Evolutionary conservation across 2,797 vertebrate species (phyloP).

Genomic region (Cichlasoma orientale): DNA sequence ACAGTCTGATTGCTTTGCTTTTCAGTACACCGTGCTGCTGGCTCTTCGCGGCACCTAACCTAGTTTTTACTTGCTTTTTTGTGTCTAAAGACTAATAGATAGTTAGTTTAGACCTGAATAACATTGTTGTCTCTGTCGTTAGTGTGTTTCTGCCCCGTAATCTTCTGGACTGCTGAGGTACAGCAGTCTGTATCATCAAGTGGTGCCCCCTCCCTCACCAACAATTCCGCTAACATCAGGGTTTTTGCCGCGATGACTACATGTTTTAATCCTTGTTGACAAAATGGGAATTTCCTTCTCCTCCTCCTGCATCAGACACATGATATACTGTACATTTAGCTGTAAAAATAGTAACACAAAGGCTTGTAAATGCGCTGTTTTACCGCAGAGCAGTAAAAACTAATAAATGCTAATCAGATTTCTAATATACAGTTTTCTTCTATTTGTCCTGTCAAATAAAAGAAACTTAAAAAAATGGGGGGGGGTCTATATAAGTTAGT

Average conservation of each 20-base stretch:
- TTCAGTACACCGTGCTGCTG: not conserved
- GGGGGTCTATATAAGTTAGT: no score
- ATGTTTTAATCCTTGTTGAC: not conserved
- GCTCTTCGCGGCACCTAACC: accelerated
- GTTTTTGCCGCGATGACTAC: not conserved
- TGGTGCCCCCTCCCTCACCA: not conserved
- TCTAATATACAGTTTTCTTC: not conserved
- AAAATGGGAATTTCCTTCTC: not conserved
- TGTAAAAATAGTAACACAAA: not conserved
- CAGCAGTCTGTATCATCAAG: not conserved
- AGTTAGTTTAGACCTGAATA: not conserved
- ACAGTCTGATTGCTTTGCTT: not conserved
- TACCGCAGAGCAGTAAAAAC: not conserved
- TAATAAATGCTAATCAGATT: not conserved
- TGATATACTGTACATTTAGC: not conserved
- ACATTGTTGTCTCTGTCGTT: not conserved
- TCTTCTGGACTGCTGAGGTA: not conserved
- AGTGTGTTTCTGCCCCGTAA: not conserved
- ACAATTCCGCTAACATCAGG: not conserved
- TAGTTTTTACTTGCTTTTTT: not conserved
- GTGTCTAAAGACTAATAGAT: not conserved
- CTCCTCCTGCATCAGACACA: not conserved
- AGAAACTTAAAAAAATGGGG: no score
- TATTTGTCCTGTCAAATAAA: no score
- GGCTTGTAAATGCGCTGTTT: not conserved